These are phyloP conservation scores for Drosophila nigricruria DNA, from an alignment of 2,888 invertebrate genomes.

Conservation along the genomic window DNA sequence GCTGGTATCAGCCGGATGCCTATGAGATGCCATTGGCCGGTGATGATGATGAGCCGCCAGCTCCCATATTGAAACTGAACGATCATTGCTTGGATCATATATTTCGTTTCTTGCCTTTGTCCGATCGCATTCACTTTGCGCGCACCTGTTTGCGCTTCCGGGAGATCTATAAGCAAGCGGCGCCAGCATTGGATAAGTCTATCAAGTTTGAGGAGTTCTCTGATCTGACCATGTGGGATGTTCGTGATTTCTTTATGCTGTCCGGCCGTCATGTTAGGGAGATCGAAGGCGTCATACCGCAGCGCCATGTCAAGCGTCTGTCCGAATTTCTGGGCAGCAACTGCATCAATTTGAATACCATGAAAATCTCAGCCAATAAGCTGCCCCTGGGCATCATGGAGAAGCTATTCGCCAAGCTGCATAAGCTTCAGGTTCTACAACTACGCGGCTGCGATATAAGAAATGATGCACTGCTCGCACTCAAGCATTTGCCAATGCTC, in stretches of 20 bases:
- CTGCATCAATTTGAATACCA: slow-evolving; percentile 27
- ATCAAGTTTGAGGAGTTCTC: slow-evolving; percentile 26
- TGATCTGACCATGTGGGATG: slow-evolving; percentile 62
- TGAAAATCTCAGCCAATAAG: slow-evolving; percentile 19
- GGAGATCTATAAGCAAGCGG: slow-evolving; percentile 38
- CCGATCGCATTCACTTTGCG: slow-evolving; percentile 67
- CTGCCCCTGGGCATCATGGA: slow-evolving; percentile 6
- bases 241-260: slow-evolving; percentile 62
- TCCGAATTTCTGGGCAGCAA: slow-evolving; percentile 29
- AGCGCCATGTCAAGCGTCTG: slow-evolving; percentile 22
- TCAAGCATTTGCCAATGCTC: slow-evolving; percentile 32
- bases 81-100: slow-evolving; percentile 69
- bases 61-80: slow-evolving; percentile 50
- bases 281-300: slow-evolving; percentile 36
- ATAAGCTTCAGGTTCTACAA: slow-evolving; percentile 23
- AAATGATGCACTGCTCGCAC: slow-evolving; percentile 15
- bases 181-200: slow-evolving; percentile 36
- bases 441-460: slow-evolving; percentile 30
- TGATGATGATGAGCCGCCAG: neutral
- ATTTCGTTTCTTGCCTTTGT: slow-evolving; percentile 21
- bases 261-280: slow-evolving; percentile 37
- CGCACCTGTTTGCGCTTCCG: slow-evolving; percentile 64
- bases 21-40: neutral
- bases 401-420: slow-evolving; percentile 32
- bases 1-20: slow-evolving; percentile 67